Base-by-base conservation (phyloP, 2,888 invertebrate genomes). In the Seladonia tumulorum region DNA sequence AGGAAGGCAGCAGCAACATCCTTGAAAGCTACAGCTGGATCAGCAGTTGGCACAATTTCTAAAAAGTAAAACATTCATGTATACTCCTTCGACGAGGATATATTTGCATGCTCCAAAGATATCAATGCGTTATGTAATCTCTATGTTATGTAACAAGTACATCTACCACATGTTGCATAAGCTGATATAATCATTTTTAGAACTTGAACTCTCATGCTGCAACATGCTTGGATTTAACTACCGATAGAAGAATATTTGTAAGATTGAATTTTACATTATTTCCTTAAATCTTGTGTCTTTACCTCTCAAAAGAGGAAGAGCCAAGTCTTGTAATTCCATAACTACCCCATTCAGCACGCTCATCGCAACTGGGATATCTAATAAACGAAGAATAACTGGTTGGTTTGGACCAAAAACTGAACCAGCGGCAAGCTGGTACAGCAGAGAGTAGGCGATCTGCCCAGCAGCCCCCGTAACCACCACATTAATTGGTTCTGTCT, bases 381-480 rank as follows among this genome's bases (percentile, higher is more conserved):
- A 96, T 89, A 99, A 96, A 94, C 98, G 98, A 73, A 99, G 96
- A 94, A 97, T 97, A 42, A 99, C 96, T 0, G 98, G 97, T 95
- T 99, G 99, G 73, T 98, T 96, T 76, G 96, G 96, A 49, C 99
- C 99, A 95, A 99, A 99, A 0, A 99, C 99, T 95, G 98, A 98
- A 85, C 99, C 99, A 93, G 98, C 98, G 22, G 98, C 98, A 90
- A 99, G 97, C 96, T 99, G 98, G 94, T 98, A 98, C 22, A 99
- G 96, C 71, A 99, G 96, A 3, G 99, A 99, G 95, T 99, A 99
- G 85, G 99, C 99, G 92, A 99, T 99, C 96, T 99, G 99, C 29
- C 99, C 99, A 85, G 99, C 99, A 92, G 99, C 99, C 86, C 99
- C 99, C 79, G 99, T 99, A 49, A 99, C 98, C 85, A 99, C 97